Evolutionary conservation across 2,888 invertebrate species (phyloP), one percentile per base, ranked within the genome.

Genomic region (Coleophora deauratella): DNA sequence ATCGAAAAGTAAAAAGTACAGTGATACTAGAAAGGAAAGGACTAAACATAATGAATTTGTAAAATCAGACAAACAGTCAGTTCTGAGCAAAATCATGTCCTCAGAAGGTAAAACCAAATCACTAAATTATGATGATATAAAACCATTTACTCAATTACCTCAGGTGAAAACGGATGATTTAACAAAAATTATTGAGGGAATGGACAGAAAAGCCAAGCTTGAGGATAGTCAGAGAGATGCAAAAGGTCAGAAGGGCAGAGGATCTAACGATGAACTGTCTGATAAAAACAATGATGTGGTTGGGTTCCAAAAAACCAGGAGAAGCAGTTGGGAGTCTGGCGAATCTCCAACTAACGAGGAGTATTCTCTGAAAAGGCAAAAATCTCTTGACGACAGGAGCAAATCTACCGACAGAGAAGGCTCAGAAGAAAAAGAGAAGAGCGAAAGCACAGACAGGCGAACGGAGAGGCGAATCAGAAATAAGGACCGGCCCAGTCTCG

Each of bases 401-500:
- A 80, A 86, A 50, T 81, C 85, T 37, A 82, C 84, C 47, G 87
- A 88, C 42, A 85, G 88, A 50, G 86, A 86, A 50, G 87, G 84
- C 2, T 81, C 72, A 14, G 87, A 87, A 35, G 87, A 88, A 36
- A 87, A 87, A 55, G 87, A 87, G 21, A 77, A 73, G 50, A 63
- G 64, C 47, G 87, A 88, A 21, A 75, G 84, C 50, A 72, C 72
- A 44, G 90, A 90, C 49, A 86, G 88, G 11, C 85, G 90, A 38
- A 67, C 86, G 27, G 90, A 90, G 57, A 84, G 90, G 37, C 85
- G 90, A 58, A 91, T 90, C 61, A 85, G 90, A 52, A 91, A 91
- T 70, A 91, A 90, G 92, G 96, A 96, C 79, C 92, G 96, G 33
- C 97, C 97, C 15, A 93, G 95, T 34, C 90, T 96, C 66, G 93